Conservation (phyloP, 2,888 invertebrate genomes). For the Dasypogon diadema region DNA sequence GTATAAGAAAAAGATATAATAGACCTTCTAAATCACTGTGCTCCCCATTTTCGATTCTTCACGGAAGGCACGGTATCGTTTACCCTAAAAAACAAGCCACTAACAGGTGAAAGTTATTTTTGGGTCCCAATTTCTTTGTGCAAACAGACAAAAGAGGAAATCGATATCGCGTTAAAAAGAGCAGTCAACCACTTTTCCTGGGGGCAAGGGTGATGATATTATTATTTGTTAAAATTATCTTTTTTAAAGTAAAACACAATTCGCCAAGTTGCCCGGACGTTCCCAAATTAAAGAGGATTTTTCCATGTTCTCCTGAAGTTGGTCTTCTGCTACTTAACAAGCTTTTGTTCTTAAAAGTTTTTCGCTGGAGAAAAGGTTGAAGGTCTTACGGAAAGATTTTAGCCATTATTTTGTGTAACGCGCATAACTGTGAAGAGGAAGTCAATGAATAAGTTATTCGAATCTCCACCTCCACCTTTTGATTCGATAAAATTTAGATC, state of each 20-base stretch:
- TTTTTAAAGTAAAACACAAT: background rate
- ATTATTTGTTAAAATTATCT: constrained; percentile 24
- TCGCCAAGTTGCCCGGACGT: background rate
- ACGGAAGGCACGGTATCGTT: constrained; percentile 22
- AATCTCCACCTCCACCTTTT: too few species aligned
- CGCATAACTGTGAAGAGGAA: too few species aligned
- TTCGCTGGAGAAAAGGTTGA: background rate
- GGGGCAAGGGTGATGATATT: constrained; percentile 14
- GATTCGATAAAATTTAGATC: too few species aligned
- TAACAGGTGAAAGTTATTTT: constrained; percentile 45
- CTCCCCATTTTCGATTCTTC: constrained; percentile 13
- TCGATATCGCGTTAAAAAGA: constrained; percentile 5
- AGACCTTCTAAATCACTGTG: constrained; percentile 7
- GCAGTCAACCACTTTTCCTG: background rate
- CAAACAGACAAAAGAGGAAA: background rate
- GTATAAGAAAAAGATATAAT: constrained; percentile 2
- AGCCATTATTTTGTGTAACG: too few species aligned
- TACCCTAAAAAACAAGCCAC: constrained; percentile 39
- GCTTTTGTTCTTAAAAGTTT: constrained; percentile 10
- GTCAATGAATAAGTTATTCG: too few species aligned
- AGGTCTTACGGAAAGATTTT: background rate
- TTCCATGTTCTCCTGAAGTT: background rate
- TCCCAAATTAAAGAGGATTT: background rate
- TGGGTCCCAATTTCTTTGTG: background rate
- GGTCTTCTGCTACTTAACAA: background rate